Conservation (phyloP, 2,113 vertebrate genomes). For the Kryptolebias marmoratus region DNA sequence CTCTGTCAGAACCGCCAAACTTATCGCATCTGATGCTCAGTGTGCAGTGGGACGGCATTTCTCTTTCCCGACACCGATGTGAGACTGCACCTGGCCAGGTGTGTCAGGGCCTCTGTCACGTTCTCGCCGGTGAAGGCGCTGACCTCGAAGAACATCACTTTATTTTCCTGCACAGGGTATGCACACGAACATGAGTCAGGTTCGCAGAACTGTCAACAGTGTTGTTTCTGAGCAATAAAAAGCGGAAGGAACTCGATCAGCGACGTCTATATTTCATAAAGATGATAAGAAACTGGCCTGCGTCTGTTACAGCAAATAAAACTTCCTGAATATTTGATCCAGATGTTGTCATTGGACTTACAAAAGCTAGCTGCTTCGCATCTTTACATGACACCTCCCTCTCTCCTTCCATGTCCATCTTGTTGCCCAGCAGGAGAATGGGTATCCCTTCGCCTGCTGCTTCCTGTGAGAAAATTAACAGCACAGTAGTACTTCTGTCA, state of each 20-base stretch:
- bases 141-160: constrained; percentile 90
- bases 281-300: no score
- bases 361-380: constrained; percentile 87
- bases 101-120: constrained; percentile 82
- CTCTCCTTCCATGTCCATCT: constrained; percentile 87
- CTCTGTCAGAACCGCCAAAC: background rate
- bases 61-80: background rate
- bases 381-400: constrained; percentile 84
- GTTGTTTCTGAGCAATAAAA: background rate
- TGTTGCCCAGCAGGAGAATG: constrained; percentile 90
- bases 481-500: background rate
- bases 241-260: no score
- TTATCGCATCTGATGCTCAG: background rate
- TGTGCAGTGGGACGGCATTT: background rate
- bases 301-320: no score
- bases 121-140: constrained; percentile 88
- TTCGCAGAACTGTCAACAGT: background rate
- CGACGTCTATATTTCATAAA: background rate
- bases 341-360: constrained; percentile 56
- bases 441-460: constrained; percentile 84
- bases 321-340: background rate
- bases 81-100: constrained; percentile 85
- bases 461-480: constrained; percentile 76
- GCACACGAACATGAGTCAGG: constrained; percentile 1
- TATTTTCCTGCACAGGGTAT: constrained; percentile 80